A percentile compares a stretch with the other conserved stretches of the same genome.
These are phyloP conservation scores for Abrostola triplasia DNA, from an alignment of 2,888 invertebrate species.

Conservation along the genomic window DNA sequence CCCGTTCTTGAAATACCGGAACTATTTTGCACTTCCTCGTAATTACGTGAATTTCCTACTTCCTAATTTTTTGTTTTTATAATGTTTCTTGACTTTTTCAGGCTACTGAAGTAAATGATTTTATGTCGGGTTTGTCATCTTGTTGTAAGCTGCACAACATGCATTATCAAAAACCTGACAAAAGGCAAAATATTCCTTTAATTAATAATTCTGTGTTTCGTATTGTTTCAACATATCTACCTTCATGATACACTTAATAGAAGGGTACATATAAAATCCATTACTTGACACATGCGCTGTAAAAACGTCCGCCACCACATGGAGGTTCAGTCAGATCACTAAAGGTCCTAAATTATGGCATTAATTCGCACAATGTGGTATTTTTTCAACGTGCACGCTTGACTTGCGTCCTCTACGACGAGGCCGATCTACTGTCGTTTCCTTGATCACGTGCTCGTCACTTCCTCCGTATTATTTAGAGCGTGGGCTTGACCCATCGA, in stretches of 20 bases:
- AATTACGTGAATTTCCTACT: slow-evolving; percentile 31
- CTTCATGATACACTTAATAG: not conserved
- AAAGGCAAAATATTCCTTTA: not conserved
- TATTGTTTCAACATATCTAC: not conserved
- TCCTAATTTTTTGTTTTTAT: slow-evolving; percentile 16
- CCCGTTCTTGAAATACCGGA: slow-evolving; percentile 13
- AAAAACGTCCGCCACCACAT: slow-evolving; percentile 9
- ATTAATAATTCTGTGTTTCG: not conserved
- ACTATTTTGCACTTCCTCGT: slow-evolving; percentile 22
- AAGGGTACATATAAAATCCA: slow-evolving; percentile 28
- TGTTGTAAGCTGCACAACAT: not conserved
- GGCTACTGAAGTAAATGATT: not conserved
- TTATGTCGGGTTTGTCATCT: not conserved
- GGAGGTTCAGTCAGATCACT: slow-evolving; percentile 21
- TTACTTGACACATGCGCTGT: slow-evolving; percentile 15
- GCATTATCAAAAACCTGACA: not conserved
- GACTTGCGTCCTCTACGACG: slow-evolving; percentile 69
- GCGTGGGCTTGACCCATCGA: slow-evolving; percentile 31
- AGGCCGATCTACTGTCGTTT: slow-evolving; percentile 68
- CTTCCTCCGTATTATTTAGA: slow-evolving; percentile 58
- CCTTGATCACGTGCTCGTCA: slow-evolving; percentile 69
- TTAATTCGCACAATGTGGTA: slow-evolving; percentile 34
- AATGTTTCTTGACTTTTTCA: not conserved
- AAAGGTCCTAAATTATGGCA: slow-evolving; percentile 26
- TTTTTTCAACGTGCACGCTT: slow-evolving; percentile 69